Percentiles rank a stretch among this genome's conserved stretches.
These are phyloP conservation scores for Ctenosaura bakeri DNA, from an alignment of 2,797 vertebrate species.

Conservation along the genomic window DNA sequence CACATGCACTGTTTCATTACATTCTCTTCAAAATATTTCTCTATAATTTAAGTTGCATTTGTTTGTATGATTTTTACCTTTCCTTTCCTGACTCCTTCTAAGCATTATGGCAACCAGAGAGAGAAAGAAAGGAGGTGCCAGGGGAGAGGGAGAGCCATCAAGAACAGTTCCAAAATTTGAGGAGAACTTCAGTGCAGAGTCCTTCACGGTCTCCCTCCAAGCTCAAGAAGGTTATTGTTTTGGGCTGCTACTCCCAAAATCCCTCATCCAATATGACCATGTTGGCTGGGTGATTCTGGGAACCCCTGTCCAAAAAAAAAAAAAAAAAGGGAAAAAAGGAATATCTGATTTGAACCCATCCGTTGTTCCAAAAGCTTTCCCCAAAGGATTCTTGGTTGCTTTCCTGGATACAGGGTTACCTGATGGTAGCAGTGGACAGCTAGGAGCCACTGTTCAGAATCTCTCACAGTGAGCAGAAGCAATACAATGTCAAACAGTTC, in stretches of 20 bases:
- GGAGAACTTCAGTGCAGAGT: too few species aligned
- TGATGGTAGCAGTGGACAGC: neutral
- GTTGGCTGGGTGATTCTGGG: too few species aligned
- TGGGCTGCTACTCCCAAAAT: too few species aligned
- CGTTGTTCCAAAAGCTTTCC: too few species aligned
- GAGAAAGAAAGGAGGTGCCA: too few species aligned
- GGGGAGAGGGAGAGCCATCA: neutral
- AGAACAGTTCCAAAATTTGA: neutral
- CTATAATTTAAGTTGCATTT: neutral
- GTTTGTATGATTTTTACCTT: neutral
- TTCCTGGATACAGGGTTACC: neutral
- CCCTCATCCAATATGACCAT: too few species aligned
- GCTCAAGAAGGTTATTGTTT: too few species aligned
- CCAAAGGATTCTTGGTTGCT: too few species aligned
- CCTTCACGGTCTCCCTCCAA: neutral
- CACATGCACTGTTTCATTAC: rapidly evolving
- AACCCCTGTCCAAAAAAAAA: too few species aligned
- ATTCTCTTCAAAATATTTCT: neutral
- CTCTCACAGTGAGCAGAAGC: neutral
- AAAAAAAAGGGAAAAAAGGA: too few species aligned
- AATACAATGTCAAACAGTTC: neutral
- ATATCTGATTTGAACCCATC: too few species aligned
- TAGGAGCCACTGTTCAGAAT: neutral
- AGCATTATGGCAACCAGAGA: neutral
- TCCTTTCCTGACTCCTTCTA: too few species aligned